phyloP scores from a whole-genome alignment of 2,888 invertebrate species.

The Leucophenga maculata region DNA sequence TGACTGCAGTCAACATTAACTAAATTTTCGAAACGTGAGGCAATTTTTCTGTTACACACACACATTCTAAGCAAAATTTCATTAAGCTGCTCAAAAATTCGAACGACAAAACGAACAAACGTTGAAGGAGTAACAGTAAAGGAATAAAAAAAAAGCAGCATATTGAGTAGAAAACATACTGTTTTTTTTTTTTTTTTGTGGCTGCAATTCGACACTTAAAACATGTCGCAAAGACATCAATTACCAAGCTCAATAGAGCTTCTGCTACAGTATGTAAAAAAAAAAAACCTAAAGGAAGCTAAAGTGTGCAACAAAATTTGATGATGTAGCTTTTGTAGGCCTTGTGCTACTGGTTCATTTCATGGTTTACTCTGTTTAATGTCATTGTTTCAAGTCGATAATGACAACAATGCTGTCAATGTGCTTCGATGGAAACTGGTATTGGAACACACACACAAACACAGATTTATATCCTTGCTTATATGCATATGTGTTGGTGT shows the following conservation, averaged over 20 bases:
- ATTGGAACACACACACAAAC: too few species aligned
- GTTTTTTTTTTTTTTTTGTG: too few species aligned
- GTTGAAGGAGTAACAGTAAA: conserved; percentile 4
- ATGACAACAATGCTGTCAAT: too few species aligned
- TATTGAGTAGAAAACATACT: too few species aligned
- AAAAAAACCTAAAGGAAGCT: not conserved
- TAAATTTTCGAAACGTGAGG: conserved; percentile 63
- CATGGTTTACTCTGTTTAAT: too few species aligned
- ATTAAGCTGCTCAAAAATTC: conserved; percentile 46
- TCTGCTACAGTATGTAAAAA: not conserved
- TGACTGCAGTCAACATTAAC: conserved; percentile 52
- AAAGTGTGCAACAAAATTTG: conserved; percentile 19
- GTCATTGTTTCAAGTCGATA: too few species aligned
- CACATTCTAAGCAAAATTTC: conserved; percentile 52
- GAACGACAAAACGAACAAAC: conserved; percentile 15
- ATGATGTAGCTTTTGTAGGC: not conserved
- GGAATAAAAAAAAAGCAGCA: too few species aligned
- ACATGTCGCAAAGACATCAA: conserved; percentile 71
- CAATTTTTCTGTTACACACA: conserved; percentile 49
- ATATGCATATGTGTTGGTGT: not conserved
- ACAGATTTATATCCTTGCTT: too few species aligned
- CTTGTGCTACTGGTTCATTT: too few species aligned
- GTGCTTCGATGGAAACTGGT: too few species aligned
- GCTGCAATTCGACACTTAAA: conserved; percentile 44
- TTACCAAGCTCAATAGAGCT: conserved; percentile 55